A percentile compares a stretch with the other conserved stretches of the same genome.
Conservation (phyloP, 2,113 vertebrate genomes). For the Crotophaga sulcirostris region DNA sequence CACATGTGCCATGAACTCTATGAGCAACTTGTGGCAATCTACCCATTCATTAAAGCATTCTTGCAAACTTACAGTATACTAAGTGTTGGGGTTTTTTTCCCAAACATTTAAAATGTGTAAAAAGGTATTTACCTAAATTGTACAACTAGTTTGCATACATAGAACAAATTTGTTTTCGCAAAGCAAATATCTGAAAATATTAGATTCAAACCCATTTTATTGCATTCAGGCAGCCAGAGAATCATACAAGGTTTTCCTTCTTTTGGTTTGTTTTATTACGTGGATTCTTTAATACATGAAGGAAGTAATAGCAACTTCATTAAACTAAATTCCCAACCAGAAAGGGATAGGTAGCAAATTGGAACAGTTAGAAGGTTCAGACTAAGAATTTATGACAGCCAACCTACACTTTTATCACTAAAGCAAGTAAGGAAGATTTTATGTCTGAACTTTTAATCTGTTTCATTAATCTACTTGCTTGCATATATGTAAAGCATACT, state of each 20-base stretch:
- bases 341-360: not conserved
- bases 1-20: fast-evolving
- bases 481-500: not conserved
- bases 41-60: not conserved
- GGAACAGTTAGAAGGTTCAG: not conserved
- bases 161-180: not conserved
- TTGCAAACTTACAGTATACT: not conserved
- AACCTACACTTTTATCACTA: not conserved
- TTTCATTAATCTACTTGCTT: not conserved
- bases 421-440: not conserved
- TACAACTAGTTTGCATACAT: not conserved
- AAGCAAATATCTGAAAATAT: not conserved
- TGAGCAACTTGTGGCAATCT: not conserved
- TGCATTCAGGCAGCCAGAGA: not conserved
- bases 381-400: not conserved
- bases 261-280: not conserved
- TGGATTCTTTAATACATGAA: not conserved
- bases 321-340: not conserved
- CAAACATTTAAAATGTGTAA: not conserved
- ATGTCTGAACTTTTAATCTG: not conserved
- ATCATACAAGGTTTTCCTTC: not conserved
- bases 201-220: not conserved
- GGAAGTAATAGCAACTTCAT: not conserved
- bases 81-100: fast-evolving
- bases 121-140: not conserved